These are phyloP conservation scores for Cottoperca gobio DNA, from an alignment of 2,797 vertebrate genomes.

Conservation along the genomic window DNA sequence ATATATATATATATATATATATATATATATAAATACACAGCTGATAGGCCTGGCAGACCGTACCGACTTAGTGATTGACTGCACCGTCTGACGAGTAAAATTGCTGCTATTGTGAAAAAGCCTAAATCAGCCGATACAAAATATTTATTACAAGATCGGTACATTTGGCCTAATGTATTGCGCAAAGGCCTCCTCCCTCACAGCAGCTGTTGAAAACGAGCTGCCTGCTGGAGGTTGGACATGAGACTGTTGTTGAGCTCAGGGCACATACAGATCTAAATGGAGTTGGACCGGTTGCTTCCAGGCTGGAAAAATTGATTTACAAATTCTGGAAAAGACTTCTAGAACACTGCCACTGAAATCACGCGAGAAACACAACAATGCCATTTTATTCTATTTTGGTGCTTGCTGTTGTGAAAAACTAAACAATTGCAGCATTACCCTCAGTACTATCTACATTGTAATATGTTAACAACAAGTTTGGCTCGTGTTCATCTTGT, in stretches of 20 bases:
- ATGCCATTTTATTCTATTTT: conserved; percentile 45
- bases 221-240: conserved; percentile 51
- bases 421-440: conserved; percentile 9
- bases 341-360: conserved; percentile 42
- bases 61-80: background rate
- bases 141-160: conserved; percentile 48
- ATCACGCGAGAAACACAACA: conserved; percentile 66
- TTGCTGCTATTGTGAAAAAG: conserved; percentile 42
- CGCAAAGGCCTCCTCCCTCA: conserved; percentile 74
- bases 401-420: conserved; percentile 18
- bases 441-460: conserved; percentile 12
- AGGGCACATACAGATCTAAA: conserved; percentile 45
- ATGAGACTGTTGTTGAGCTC: conserved; percentile 54
- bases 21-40: background rate
- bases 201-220: conserved; percentile 60
- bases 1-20: no score
- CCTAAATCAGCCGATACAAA: conserved; percentile 10
- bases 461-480: conserved; percentile 54
- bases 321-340: conserved; percentile 48
- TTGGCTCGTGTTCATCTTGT: conserved; percentile 55
- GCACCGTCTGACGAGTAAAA: conserved; percentile 12
- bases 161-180: conserved; percentile 60
- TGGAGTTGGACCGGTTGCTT: conserved; percentile 49
- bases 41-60: background rate
- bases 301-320: conserved; percentile 37